A percentile compares a stretch with the other conserved stretches of the same genome.
Evolutionary conservation across 2,797 vertebrate species (phyloP).

Genomic region (Sus cebifrons): DNA sequence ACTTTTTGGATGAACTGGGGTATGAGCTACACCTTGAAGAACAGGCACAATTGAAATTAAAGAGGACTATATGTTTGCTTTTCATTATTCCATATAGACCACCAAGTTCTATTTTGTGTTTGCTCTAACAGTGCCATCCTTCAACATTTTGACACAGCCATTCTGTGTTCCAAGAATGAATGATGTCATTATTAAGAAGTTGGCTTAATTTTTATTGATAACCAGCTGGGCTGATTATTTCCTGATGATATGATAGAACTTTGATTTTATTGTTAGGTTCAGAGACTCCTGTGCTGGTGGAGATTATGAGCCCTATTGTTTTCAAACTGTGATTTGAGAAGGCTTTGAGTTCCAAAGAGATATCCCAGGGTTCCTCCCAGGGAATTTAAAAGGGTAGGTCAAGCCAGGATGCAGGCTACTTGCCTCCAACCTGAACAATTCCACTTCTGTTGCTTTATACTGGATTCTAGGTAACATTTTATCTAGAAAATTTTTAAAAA

Average conservation of each 20-base stretch:
- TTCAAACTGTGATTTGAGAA: not conserved
- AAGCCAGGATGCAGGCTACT: not conserved
- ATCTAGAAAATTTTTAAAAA: conserved; percentile 28
- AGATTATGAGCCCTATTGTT: not conserved
- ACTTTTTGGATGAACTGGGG: not conserved
- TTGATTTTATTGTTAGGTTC: not conserved
- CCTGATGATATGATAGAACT: not conserved
- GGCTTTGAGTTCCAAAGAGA: not conserved
- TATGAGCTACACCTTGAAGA: not conserved
- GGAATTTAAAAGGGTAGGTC: not conserved
- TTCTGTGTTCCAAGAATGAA: not conserved
- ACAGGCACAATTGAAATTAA: not conserved
- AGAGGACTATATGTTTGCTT: not conserved
- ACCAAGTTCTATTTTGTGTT: not conserved
- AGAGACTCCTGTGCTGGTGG: not conserved
- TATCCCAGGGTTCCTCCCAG: not conserved
- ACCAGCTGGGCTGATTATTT: not conserved
- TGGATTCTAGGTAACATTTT: not conserved
- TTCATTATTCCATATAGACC: not conserved
- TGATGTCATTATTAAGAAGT: not conserved
- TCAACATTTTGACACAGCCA: not conserved
- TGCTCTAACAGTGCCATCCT: not conserved
- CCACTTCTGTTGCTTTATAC: conserved; percentile 4
- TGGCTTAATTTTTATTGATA: not conserved
- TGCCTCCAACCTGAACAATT: not conserved